Base-by-base conservation (phyloP, 2,797 vertebrate species). In the Tympanoctomys barrerae region DNA sequence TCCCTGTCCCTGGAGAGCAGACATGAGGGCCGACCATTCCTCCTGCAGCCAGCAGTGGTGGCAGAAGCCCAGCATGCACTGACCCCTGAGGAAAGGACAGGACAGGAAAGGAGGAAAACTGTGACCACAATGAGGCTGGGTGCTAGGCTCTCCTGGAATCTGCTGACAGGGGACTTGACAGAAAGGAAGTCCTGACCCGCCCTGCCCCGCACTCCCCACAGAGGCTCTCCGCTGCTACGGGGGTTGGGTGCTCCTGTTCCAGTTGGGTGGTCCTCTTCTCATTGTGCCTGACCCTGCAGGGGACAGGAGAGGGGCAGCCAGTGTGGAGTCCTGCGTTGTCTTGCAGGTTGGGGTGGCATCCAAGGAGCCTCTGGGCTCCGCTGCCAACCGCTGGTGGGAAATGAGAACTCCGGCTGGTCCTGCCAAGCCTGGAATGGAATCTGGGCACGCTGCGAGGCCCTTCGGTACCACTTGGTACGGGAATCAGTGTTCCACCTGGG, bases 81-180 rank as follows among this genome's bases (percentile, higher is more conserved):
- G 5, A 24, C 8, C 6, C 12, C 10, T 36, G 9, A 64, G 19
- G 24, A 21, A 6, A 79, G 19, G 62, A 77, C 26, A 36, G 12
- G 31, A 33, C n/a, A 22, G 36, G 9, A 26, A 62, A 31, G 9
- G 8, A 3, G 0, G 5, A 22, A 2, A 33, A 19, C 12, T 18
- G 21, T 64, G 0, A 57, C 24, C 36, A 1, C 10, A 13, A 13
- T 7, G 62, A 49, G 62, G 24, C 54, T 21, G 28, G 14, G 42
- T 18, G 6, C n/a, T 24, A 12, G 26, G 12, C 64, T 75, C 26
- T 33, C 36, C 42, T 7, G 46, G 31, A 49, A 36, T 5, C 49
- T 73, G n/a, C 13, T 36, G 5, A 73, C 1, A 6, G 7, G 19
- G 12, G 4, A 2, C 8, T 0, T 2, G 36, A 14, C 11, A 7